These are phyloP conservation scores for Turdus rufiventris DNA, from an alignment of 2,113 vertebrate species.

Conservation along the genomic window DNA sequence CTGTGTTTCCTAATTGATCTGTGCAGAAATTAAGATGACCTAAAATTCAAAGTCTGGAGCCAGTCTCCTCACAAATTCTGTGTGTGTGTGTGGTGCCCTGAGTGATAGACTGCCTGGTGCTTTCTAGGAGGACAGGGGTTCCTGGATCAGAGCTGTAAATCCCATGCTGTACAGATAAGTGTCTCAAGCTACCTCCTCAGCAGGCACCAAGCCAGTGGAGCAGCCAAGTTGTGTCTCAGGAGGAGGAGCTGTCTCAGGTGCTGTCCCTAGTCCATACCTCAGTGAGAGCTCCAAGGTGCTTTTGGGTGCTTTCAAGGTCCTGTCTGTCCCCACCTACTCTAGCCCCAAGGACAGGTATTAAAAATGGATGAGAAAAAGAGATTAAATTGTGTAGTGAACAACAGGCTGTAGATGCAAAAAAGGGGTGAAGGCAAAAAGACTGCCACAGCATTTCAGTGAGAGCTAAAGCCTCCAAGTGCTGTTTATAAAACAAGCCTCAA, in stretches of 20 bases:
- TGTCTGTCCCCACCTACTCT: neutral
- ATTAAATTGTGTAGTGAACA: neutral
- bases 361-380: neutral
- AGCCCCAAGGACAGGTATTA: neutral
- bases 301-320: neutral
- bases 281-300: neutral
- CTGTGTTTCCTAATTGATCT: neutral
- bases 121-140: neutral
- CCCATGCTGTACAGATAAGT: neutral
- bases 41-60: neutral
- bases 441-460: neutral
- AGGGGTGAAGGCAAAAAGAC: neutral
- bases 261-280: neutral
- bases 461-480: neutral
- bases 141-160: neutral
- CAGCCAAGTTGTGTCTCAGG: rapidly evolving
- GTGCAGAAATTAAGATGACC: neutral
- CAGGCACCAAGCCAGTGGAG: neutral
- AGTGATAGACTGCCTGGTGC: neutral
- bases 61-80: neutral
- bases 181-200: neutral
- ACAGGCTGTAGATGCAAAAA: neutral
- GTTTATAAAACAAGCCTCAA: constrained; percentile 49
- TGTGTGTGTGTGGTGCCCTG: neutral
- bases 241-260: neutral